Evolutionary conservation across 2,888 invertebrate species (phyloP), one percentile per base, ranked within the genome.

Genomic region (Dryococelus australis): DNA sequence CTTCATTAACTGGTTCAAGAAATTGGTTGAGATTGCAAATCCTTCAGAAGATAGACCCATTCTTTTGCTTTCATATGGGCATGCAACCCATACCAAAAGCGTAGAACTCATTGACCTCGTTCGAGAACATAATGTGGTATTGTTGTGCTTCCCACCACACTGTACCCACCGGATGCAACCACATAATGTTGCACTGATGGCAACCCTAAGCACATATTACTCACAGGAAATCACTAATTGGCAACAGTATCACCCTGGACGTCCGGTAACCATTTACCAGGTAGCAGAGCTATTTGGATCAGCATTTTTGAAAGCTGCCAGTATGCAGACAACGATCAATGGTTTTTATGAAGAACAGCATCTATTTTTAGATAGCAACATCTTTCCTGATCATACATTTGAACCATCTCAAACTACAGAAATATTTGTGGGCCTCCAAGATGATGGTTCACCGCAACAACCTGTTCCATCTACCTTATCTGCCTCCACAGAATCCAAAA

Each of bases 61-160:
- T 10, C 87, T 92, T 9, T 87, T 92, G 65, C 88, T 92, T 28
- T 88, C 92, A 26, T 91, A 92, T 90, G 91, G 91, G 5, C 91
- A 92, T 88, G 88, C 90, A 9, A 90, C 90, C 47, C 91, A 91
- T 87, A 91, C 90, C 8, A 91, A 91, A 89, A 91, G 89, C 84
- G 86, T 90, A 27, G 89, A 89, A 35, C 85, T 90, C 0, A 87
- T 90, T 79, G 89, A 90, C 53, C 80, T 87, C 8, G 90, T 89
- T 13, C 87, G 89, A 43, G 88, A 88, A 13, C 88, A 90, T 86
- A 89, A 89, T 8, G 90, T 90, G 10, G 28, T 89, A 27, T 85
- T 91, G 51, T 87, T 91, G 6, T 91, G 90, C 51, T 88, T 91
- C 35, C 90, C 91, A 0, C 90, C 90, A 47, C 90, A 91, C 85